A percentile compares a stretch with the other conserved stretches of the same genome.
Conservation (phyloP, 2,797 vertebrate species). For the Gymnothorax javanicus region DNA sequence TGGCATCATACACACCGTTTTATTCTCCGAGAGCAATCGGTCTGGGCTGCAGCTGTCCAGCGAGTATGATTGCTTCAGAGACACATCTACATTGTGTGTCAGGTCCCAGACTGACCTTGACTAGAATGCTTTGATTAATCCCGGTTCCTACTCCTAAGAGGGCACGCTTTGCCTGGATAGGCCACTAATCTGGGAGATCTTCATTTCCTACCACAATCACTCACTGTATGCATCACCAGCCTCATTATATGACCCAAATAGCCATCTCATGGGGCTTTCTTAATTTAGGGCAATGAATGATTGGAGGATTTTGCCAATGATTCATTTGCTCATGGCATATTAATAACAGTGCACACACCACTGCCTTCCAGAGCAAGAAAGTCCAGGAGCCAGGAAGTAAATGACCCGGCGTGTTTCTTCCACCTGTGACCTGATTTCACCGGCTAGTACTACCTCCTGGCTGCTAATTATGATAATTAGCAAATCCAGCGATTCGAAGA, state of each 20-base stretch:
- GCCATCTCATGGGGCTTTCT: not conserved
- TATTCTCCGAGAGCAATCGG: not conserved
- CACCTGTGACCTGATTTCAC: too few species aligned
- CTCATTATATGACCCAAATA: not conserved
- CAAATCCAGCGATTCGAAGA: too few species aligned
- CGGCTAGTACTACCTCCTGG: too few species aligned
- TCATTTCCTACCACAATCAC: not conserved
- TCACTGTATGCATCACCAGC: not conserved
- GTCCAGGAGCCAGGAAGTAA: too few species aligned
- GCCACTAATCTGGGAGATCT: slow-evolving; percentile 1
- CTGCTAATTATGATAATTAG: too few species aligned
- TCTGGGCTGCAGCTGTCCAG: not conserved
- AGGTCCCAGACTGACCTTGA: slow-evolving; percentile 1
- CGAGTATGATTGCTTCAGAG: not conserved
- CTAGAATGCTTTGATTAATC: not conserved
- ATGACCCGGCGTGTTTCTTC: too few species aligned
- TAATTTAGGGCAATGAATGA: not conserved
- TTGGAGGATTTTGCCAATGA: not conserved
- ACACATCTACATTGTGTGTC: not conserved
- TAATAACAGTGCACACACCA: not conserved
- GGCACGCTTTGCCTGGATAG: not conserved
- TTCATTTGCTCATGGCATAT: not conserved
- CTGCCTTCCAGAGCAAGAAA: not conserved
- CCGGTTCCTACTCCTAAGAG: not conserved
- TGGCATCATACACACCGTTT: not conserved